A percentile compares a stretch with the other conserved stretches of the same genome.
phyloP scores from a whole-genome alignment of 2,888 invertebrate genomes.

The Smittia aterrima region DNA sequence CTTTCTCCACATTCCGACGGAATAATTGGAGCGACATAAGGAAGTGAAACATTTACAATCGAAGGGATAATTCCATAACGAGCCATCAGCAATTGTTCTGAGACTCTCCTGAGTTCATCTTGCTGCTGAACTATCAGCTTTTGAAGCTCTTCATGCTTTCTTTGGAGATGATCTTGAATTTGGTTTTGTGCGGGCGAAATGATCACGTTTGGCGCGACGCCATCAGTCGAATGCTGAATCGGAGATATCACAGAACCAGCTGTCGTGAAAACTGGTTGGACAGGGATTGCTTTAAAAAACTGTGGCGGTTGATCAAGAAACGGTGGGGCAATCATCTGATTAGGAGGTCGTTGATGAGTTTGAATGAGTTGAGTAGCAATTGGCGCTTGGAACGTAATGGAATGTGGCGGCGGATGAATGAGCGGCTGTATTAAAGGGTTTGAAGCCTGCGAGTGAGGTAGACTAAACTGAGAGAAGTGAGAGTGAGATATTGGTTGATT shows the following conservation, averaged over 20 bases:
- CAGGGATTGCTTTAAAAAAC: constrained; percentile 59
- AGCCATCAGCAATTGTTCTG: constrained; percentile 81
- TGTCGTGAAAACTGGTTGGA: constrained; percentile 58
- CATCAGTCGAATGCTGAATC: constrained; percentile 47
- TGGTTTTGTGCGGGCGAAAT: constrained; percentile 61
- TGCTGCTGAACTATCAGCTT: constrained; percentile 81
- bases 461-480: constrained; percentile 42
- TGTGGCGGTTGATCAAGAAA: constrained; percentile 56
- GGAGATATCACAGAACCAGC: constrained; percentile 52
- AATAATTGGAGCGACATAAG: constrained; percentile 42
- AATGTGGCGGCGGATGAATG: constrained; percentile 42
- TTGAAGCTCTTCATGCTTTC: constrained; percentile 82
- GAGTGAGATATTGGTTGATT: constrained; percentile 43
- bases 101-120: constrained; percentile 78
- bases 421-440: constrained; percentile 36
- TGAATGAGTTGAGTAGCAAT: not conserved
- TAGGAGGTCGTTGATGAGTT: constrained; percentile 29
- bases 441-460: constrained; percentile 30
- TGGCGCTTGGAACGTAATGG: constrained; percentile 42
- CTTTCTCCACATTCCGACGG: constrained; percentile 20
- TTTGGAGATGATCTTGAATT: constrained; percentile 70
- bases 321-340: constrained; percentile 48
- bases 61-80: constrained; percentile 67
- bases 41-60: constrained; percentile 46
- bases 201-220: constrained; percentile 52